Percentiles rank a stretch among this genome's conserved stretches.
Conservation (phyloP, 2,113 vertebrate species). For the Hiodon tergisus region DNA sequence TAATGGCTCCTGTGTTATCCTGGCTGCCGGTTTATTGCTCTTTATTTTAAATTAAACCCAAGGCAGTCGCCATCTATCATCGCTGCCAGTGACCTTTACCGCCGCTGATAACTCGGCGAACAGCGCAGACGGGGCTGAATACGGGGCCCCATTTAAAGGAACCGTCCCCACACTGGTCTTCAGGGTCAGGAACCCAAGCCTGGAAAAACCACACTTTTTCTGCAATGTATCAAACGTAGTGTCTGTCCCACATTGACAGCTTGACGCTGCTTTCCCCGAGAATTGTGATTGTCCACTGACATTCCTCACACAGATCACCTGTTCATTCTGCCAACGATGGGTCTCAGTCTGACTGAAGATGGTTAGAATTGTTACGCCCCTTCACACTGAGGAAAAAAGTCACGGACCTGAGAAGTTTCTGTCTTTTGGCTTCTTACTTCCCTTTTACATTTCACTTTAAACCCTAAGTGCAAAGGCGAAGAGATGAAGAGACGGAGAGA, state of each 20-base stretch:
- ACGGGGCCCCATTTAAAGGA: conserved; percentile 24
- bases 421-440: not conserved
- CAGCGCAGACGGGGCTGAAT: conserved; percentile 33
- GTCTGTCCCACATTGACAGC: not conserved
- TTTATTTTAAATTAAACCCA: conserved; percentile 69
- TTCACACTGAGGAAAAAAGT: no score
- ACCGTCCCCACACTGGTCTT: not conserved
- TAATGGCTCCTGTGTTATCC: conserved; percentile 58
- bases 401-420: no score
- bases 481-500: no score
- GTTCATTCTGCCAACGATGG: no score
- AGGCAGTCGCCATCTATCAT: conserved; percentile 58
- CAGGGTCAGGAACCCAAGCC: not conserved
- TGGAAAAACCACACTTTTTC: not conserved
- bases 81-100: conserved; percentile 61
- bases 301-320: no score
- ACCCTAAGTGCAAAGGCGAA: not conserved
- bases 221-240: not conserved
- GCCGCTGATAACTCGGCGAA: conserved; percentile 52
- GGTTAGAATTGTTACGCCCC: no score
- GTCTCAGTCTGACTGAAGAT: no score
- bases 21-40: conserved; percentile 53
- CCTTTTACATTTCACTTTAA: conserved; percentile 5
- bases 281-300: no score
- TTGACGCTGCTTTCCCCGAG: no score